Base-by-base conservation (phyloP, 2,888 invertebrate genomes). In the Sminthurides aquaticus region DNA sequence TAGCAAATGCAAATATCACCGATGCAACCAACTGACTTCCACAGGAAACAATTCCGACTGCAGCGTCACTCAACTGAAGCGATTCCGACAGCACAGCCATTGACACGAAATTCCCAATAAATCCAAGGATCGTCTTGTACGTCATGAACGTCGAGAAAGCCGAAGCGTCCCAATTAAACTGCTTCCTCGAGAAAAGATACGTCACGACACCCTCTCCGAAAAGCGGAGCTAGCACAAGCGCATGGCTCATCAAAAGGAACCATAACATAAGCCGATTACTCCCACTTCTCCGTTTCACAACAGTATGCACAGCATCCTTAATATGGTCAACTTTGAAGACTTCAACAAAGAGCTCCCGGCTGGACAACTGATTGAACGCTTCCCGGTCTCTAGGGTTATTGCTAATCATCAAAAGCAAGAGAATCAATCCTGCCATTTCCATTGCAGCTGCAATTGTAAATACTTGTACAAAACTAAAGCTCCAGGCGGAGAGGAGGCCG, bases 131-230 rank as follows among this genome's bases (percentile, higher is more conserved):
- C 5, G 63, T 73, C 59, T 69, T 72, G 63, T 68, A 73, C 5
- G 70, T 70, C 68, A 70, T 71, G 49, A 52, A 72, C 3, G 63
- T 15, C 26, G 70, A 71, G 26, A 49, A 65, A 1, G 25, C 3
- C 2, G 43, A 49, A 80, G 90, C 91, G 76, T 90, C 87, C 91
- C 91, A 91, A 76, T 90, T 89, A 80, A 91, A 91, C 56, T 89
- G 84, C 78, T 86, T 90, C 68, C 91, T 83, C 29, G 89, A 89
- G 77, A 90, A 91, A 62, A 91, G 81, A 78, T 91, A 91, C 79
- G 87, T 82, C 2, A 91, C 90, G 22, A 34, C 18, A 26, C 20
- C 34, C 61, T 57, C 66, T 69, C 73, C 73, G 67, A 72, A 67
- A 67, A 72, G 67, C 11, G 69, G 69, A n/a, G 64, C 65, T 34